Base-by-base conservation (phyloP, 1,140 invertebrate genomes). In the Oryctes rhinoceros region DNA sequence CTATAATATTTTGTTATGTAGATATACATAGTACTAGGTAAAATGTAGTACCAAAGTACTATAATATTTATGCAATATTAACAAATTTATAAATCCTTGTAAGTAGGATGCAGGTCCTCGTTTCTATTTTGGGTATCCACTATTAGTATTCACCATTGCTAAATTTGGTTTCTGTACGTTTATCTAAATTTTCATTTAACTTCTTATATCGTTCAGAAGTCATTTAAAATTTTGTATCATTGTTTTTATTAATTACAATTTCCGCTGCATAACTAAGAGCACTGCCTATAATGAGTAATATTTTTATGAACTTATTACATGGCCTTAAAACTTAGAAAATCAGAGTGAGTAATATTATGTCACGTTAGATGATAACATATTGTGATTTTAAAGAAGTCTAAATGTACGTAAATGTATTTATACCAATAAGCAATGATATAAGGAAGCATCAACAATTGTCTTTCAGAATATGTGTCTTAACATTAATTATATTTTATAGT, bases 381-480 rank as follows among this genome's bases (percentile, higher is more conserved):
- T 48, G 76, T 77, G 39, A 53, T 77, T 77, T 77, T 53, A 47
- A 77, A 48, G 30, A 37, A 48, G 24, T 48, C 13, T 47, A 30
- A 30, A 39, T 77, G 44, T 53, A 77, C 76, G 44, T 53, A 24
- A 75, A 75, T 44, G 39, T 44, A 75, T 35, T 77, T 39, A 48
- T 77, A 47, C 6, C 39, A 30, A 20, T 44, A 47, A 71, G 65
- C 65, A 30, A 71, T 71, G 35, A 71, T 71, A 15, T 78, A 15
- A 62, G 53, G 77, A 78, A 53, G 10, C 37, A 11, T 30, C 24
- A 53, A 78, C 59, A 15, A 59, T 65, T 37, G 77, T 65, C 48
- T 53, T 78, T 65, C 48, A 78, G 49, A n/a, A 62, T n/a, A 76
- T 49, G 75, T 76, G 75, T 76, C 75, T 76, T 76, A 76, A 44